Evolutionary conservation across 2,888 invertebrate genomes (phyloP).

Genomic region (Rhogogaster chlorosoma): DNA sequence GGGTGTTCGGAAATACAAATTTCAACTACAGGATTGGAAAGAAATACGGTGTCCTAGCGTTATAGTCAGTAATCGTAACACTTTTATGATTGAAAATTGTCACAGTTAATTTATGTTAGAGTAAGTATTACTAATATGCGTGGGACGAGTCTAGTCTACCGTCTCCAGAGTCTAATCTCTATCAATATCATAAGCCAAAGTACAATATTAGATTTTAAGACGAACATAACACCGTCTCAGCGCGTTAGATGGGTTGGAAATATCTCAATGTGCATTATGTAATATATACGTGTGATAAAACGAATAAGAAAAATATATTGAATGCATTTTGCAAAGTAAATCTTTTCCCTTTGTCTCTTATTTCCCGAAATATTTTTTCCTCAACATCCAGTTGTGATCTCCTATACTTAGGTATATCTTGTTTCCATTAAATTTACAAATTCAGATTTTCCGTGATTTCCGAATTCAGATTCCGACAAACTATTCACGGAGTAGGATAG

Average conservation of each 20-base stretch:
- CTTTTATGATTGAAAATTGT: background rate
- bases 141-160: constrained; percentile 34
- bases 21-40: background rate
- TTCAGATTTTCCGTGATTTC: too few relatives aligned
- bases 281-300: constrained; percentile 46
- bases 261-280: constrained; percentile 3
- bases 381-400: too few relatives aligned
- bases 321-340: background rate
- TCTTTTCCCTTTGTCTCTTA: background rate
- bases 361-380: background rate
- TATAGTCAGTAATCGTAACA: background rate
- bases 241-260: background rate
- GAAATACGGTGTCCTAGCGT: background rate
- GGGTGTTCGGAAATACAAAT: background rate
- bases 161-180: constrained; percentile 7
- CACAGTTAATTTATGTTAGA: background rate
- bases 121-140: background rate
- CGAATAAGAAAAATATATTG: constrained; percentile 8
- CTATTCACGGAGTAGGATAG: too few relatives aligned
- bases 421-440: too few relatives aligned
- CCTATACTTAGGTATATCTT: too few relatives aligned
- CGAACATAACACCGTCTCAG: background rate
- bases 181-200: constrained; percentile 37
- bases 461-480: too few relatives aligned
- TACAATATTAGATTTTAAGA: constrained; percentile 46